Conservation (phyloP, 1,140 invertebrate species). For the Rhagoletis zephyria region DNA sequence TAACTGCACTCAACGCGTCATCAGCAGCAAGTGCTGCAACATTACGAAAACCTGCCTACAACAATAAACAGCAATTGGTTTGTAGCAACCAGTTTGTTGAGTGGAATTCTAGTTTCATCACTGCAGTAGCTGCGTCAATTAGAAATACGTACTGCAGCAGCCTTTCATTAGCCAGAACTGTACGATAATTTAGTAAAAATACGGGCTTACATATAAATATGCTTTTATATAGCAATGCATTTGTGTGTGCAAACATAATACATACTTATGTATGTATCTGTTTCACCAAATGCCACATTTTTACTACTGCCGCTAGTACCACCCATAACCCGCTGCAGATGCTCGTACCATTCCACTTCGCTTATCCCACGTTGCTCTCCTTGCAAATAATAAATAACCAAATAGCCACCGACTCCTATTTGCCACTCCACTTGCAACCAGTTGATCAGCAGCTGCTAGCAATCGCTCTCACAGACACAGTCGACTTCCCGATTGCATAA, state of each 20-base stretch:
- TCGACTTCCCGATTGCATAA: background rate
- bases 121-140: background rate
- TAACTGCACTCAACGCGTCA: background rate
- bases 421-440: constrained; percentile 3
- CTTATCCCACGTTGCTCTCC: too few relatives aligned
- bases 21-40: background rate
- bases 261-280: background rate
- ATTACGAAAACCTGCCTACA: background rate
- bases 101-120: background rate
- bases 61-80: background rate
- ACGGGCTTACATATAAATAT: background rate
- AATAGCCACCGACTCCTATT: background rate
- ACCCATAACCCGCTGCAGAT: background rate
- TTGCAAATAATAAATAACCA: background rate
- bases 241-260: too few relatives aligned
- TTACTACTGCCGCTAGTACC: background rate
- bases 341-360: background rate
- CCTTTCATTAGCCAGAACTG: background rate
- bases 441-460: constrained; percentile 25
- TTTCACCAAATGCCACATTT: background rate
- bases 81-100: background rate
- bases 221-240: background rate
- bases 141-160: background rate
- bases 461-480: background rate
- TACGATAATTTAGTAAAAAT: background rate